Conservation (phyloP, 2,113 vertebrate genomes). For the Paradoxurus hermaphroditus region DNA sequence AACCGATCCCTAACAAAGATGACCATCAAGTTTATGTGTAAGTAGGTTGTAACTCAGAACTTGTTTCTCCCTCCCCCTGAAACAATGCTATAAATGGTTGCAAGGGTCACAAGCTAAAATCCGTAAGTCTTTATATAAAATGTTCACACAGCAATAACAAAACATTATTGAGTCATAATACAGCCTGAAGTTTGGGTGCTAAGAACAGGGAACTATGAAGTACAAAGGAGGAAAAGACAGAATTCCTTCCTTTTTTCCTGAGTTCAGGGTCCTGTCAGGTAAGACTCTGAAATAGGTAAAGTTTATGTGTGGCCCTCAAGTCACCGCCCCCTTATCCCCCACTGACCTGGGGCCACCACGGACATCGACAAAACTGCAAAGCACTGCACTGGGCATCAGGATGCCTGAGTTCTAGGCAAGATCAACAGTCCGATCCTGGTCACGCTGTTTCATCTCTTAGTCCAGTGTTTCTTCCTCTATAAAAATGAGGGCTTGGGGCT, state of each 20-base stretch:
- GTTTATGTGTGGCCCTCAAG: neutral
- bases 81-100: neutral
- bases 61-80: neutral
- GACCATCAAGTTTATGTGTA: neutral
- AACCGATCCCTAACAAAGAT: neutral
- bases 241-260: neutral
- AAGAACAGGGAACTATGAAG: neutral
- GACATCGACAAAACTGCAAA: neutral
- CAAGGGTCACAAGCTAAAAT: neutral
- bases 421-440: neutral
- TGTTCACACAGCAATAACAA: neutral
- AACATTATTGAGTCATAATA: neutral
- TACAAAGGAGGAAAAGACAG: neutral
- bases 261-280: neutral
- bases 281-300: neutral
- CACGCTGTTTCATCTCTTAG: neutral
- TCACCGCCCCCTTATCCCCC: no score
- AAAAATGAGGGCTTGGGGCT: neutral
- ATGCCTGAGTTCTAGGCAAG: neutral
- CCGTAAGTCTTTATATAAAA: neutral
- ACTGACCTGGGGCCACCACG: neutral
- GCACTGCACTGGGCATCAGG: rapidly evolving
- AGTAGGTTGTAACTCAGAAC: neutral
- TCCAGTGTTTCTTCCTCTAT: neutral
- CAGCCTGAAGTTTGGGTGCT: neutral